Percentiles rank a stretch among this genome's conserved stretches.
Evolutionary conservation across 2,888 invertebrate species (phyloP).

Genomic region (Sminthurinus aureus): DNA sequence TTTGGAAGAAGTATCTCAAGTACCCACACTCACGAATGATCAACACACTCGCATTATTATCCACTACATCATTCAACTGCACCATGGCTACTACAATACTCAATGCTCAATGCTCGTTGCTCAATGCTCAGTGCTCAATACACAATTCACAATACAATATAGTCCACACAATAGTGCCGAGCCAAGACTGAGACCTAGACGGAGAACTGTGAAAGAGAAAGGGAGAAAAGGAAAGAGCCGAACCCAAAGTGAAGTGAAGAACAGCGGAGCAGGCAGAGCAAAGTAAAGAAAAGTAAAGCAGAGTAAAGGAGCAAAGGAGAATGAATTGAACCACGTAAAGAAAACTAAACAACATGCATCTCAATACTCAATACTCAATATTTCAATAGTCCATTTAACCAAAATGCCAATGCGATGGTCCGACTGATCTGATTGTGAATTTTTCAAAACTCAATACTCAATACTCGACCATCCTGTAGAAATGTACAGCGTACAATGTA

Average conservation of each 20-base stretch:
- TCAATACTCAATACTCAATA: background rate
- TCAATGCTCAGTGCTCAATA: too few relatives aligned
- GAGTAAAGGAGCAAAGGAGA: background rate
- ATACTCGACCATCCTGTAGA: too few relatives aligned
- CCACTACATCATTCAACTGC: background rate
- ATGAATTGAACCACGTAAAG: too few relatives aligned
- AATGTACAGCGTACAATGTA: too few relatives aligned
- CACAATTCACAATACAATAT: background rate
- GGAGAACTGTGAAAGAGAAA: background rate
- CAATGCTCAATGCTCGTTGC: background rate
- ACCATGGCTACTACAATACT: background rate
- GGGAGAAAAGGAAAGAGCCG: background rate
- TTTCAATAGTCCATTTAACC: constrained; percentile 19
- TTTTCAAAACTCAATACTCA: too few relatives aligned
- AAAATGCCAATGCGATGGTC: background rate
- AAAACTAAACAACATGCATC: too few relatives aligned
- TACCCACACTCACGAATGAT: background rate
- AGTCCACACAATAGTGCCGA: background rate
- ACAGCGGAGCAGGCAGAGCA: background rate
- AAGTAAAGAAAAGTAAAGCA: constrained; percentile 2
- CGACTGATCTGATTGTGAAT: too few relatives aligned
- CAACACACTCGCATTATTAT: background rate
- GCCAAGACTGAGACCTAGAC: background rate
- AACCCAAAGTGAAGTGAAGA: background rate
- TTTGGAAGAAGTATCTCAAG: constrained; percentile 11